Base-by-base conservation (phyloP, 2,797 vertebrate species). In the Vireo griseus region DNA sequence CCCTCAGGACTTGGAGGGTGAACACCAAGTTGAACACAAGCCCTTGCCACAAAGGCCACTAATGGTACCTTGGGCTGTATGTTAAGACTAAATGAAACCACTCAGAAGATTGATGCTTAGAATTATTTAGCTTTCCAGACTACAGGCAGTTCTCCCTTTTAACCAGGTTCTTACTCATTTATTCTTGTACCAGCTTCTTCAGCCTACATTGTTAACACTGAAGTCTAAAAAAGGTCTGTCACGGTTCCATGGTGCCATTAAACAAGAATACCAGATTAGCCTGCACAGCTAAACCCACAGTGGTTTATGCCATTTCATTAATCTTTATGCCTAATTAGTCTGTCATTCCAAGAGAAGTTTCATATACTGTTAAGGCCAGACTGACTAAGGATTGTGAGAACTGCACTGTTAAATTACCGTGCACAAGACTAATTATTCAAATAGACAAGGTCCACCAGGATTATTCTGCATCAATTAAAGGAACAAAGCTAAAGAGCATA, bases 131-230 rank as follows among this genome's bases (percentile, higher is more conserved):
- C 51, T 69, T 86, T 65, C 54, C 75, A 93, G 66, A 51, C 25
- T 25, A 31, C 35, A 72, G 71, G 45, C 13, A 78, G 37, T 48
- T 82, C n/a, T 75, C 58, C 31, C 31, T 58, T 84, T 65, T 42
- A 73, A 67, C 33, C 28, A 62, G 20, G 18, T 8, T 66, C 20
- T 57, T 33, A 44, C 16, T 74, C 9, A n/a, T 62, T 59, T 67
- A 59, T 26, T 79, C 33, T 65, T 61, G 6, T 35, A 57, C 12
- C 29, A 62, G 35, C 24, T 90, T 62, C 47, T 83, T 52, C 44
- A 72, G 29, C 26, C 29, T 45, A 20, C 1, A 0, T 35, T 67
- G 33, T 16, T 48, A 72, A 68, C 1, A 2, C 0, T 11, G 2
- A 51, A 67, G 18, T 62, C 13, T 54, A 26, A 77, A 63, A 52